phyloP scores from a whole-genome alignment of 2,888 invertebrate species.

The Lithophane ornitopus region DNA sequence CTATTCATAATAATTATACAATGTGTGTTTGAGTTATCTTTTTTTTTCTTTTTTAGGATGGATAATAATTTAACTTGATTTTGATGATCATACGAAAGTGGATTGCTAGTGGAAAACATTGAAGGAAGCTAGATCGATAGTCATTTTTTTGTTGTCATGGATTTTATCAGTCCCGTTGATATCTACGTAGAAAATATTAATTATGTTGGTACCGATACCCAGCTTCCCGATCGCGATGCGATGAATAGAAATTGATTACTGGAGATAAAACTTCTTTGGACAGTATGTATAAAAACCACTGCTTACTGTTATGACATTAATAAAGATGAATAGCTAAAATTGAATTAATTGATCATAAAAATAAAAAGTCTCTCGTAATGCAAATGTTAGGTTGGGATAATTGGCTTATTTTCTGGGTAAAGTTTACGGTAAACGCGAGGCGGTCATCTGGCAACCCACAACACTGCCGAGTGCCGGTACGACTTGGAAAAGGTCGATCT shows the following conservation, averaged over 20 bases:
- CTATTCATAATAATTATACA: not conserved
- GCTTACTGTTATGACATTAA: not conserved
- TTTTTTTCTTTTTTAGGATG: not conserved
- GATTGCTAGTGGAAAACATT: not conserved
- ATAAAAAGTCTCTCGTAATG: not conserved
- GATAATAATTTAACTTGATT: not conserved
- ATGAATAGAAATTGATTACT: not conserved
- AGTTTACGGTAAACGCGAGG: constrained; percentile 9
- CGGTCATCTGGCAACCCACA: constrained; percentile 79
- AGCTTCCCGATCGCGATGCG: not conserved
- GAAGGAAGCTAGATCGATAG: not conserved
- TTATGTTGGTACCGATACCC: not conserved
- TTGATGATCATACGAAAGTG: not conserved
- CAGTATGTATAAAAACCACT: not conserved
- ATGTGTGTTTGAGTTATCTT: not conserved
- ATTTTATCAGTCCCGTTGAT: too few species aligned
- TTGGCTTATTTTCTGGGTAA: constrained; percentile 1
- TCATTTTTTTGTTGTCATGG: not conserved
- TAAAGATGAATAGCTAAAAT: not conserved
- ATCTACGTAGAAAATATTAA: not conserved
- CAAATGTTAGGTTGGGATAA: too few species aligned
- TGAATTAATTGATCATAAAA: too few species aligned
- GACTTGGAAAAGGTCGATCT: constrained; percentile 86
- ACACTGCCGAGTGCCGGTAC: constrained; percentile 73
- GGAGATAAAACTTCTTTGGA: not conserved